phyloP scores from a whole-genome alignment of 2,113 vertebrate species.

The Sinocyclocheilus grahami region DNA sequence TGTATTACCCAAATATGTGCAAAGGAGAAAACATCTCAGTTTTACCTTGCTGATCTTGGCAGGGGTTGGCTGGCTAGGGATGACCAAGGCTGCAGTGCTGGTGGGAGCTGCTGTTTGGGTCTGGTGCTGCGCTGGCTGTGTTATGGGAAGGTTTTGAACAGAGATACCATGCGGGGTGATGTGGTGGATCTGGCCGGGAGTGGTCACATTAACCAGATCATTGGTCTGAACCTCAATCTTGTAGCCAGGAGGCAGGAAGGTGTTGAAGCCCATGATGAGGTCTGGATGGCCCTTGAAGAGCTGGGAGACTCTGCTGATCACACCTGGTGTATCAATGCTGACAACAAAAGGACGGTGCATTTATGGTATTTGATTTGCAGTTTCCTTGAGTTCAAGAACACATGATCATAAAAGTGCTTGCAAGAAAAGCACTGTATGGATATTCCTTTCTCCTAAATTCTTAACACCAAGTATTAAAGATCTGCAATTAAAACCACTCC shows the following conservation, averaged over 20 bases:
- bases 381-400: not conserved
- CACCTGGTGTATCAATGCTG: slow-evolving; percentile 98
- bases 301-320: slow-evolving; percentile 97
- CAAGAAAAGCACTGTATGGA: not conserved
- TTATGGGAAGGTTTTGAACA: slow-evolving; percentile 80
- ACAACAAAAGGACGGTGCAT: slow-evolving; percentile 18
- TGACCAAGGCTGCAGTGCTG: slow-evolving; percentile 77
- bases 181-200: slow-evolving; percentile 96
- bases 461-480: no score
- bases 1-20: not conserved
- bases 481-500: not conserved
- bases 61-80: slow-evolving; percentile 82
- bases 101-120: slow-evolving; percentile 70
- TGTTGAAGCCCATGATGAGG: slow-evolving; percentile 99
- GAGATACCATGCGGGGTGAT: slow-evolving; percentile 94
- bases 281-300: slow-evolving; percentile 99
- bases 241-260: slow-evolving; percentile 96
- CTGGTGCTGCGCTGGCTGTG: slow-evolving; percentile 66
- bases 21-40: not conserved
- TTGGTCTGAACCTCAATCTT: slow-evolving; percentile 99
- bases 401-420: not conserved
- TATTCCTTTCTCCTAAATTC: no score
- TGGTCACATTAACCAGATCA: slow-evolving; percentile 96
- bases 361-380: not conserved
- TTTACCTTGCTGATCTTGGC: slow-evolving; percentile 90